Evolutionary conservation across 2,113 vertebrate species (phyloP).

Genomic region (Gyps fulvus): DNA sequence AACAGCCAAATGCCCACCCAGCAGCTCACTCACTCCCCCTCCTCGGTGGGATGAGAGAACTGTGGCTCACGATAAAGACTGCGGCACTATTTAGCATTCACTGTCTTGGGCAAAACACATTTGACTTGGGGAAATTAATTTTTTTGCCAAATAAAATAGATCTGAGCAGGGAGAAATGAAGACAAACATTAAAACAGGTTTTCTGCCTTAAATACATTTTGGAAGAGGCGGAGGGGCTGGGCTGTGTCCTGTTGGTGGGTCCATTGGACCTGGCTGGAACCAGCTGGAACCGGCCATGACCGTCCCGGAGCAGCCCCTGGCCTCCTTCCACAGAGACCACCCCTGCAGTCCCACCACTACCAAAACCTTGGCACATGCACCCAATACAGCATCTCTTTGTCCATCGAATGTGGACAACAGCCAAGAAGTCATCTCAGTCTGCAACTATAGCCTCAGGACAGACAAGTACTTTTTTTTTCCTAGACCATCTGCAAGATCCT

Average conservation of each 20-base stretch:
- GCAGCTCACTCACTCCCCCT: not conserved
- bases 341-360: not conserved
- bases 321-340: not conserved
- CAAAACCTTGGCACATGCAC: not conserved
- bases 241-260: not conserved
- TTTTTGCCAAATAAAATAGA: not conserved
- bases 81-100: not conserved
- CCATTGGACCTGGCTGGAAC: not conserved
- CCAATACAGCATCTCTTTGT: not conserved
- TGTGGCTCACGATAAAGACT: not conserved
- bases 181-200: not conserved
- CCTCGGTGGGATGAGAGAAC: no score
- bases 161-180: not conserved
- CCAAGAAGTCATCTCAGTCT: not conserved
- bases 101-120: not conserved
- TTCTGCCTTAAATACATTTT: not conserved
- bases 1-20: not conserved
- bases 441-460: not conserved
- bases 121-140: not conserved
- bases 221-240: not conserved
- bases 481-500: not conserved
- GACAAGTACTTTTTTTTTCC: not conserved
- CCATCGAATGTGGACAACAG: not conserved
- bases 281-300: not conserved
- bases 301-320: not conserved